Evolutionary conservation across 2,797 vertebrate genomes (phyloP), one percentile per base, ranked within the genome.

Genomic region (Hippoglossus hippoglossus): DNA sequence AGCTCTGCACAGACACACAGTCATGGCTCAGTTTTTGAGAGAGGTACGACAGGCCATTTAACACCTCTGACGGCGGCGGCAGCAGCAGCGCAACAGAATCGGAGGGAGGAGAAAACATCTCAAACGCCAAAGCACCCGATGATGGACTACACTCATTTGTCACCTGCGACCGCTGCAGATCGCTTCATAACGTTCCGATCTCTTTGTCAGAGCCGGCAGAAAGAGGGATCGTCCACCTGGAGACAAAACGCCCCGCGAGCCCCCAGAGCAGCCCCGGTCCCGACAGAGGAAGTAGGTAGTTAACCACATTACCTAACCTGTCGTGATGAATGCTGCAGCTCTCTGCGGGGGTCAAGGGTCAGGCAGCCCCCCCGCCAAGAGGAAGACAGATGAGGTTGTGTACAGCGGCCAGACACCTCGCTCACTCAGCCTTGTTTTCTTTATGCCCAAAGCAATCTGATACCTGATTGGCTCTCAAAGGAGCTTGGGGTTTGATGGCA

Each of bases 251-350:
- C 19, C 81, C 63, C 31, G 60, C 76, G 52, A 65, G 63, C 51
- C 71, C 78, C 72, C 13, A 61, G 69, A 51, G 81, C 78, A 0
- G 41, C 49, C 26, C 31, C 5, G 13, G 55, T 22, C 83, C 79
- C 89, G 82, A 89, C 58, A 81, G 87, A 84, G 90, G 82, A 91
- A 93, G 89, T 82, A 73, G 82, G 82, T 57, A 81, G 92, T 94
- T 92, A 94, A 94, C 90, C 77, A 84, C 75, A 92, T 93, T 91
- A 94, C 87, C 93, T 73, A 93, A 92, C 86, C 71, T 54, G 86
- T 80, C 34, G 80, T 95, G 94, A 95, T 95, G 93, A 94, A 96
- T 96, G 93, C 91, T 85, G 82, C 72, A 76, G 91, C 90, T 87
- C 92, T 81, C 84, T 76, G 88, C 34, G 0, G 83, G 57, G 87